A percentile compares a stretch with the other conserved stretches of the same genome.
Evolutionary conservation across 2,113 vertebrate genomes (phyloP).

Genomic region (Loxodonta africana): DNA sequence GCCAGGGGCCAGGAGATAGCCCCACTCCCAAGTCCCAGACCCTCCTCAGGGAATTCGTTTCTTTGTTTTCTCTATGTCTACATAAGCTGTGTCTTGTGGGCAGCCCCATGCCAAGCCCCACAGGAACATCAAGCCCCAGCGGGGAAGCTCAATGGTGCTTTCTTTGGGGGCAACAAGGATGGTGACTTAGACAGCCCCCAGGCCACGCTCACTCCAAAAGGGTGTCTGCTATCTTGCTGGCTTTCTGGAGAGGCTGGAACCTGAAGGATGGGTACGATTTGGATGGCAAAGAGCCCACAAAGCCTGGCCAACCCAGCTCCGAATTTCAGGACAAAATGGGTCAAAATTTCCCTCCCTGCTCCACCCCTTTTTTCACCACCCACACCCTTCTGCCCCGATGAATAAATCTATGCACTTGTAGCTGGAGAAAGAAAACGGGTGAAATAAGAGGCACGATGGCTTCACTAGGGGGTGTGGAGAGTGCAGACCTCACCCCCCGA

Average conservation of each 20-base stretch:
- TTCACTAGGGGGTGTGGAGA: too few relatives aligned
- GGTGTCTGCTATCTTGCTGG: too few relatives aligned
- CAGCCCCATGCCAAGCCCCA: not conserved
- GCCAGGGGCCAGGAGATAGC: not conserved
- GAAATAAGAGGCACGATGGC: not conserved
- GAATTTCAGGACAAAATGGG: not conserved
- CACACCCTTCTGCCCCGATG: not conserved
- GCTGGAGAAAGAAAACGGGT: not conserved
- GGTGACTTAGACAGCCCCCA: too few relatives aligned
- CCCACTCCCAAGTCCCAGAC: not conserved
- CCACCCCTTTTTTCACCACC: not conserved
- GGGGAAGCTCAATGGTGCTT: not conserved
- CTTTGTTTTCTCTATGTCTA: not conserved
- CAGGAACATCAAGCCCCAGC: not conserved
- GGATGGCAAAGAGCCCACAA: too few relatives aligned
- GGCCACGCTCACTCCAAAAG: too few relatives aligned
- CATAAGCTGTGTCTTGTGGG: not conserved
- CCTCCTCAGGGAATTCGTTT: not conserved
- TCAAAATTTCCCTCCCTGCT: not conserved
- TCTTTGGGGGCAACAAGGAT: not conserved
- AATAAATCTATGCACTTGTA: not conserved
- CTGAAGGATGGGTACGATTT: not conserved
- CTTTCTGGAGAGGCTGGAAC: not conserved
- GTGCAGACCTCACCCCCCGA: too few relatives aligned
- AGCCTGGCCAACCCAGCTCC: not conserved